phyloP scores from a whole-genome alignment of 1,140 invertebrate species.

The Drosophila insularis region DNA sequence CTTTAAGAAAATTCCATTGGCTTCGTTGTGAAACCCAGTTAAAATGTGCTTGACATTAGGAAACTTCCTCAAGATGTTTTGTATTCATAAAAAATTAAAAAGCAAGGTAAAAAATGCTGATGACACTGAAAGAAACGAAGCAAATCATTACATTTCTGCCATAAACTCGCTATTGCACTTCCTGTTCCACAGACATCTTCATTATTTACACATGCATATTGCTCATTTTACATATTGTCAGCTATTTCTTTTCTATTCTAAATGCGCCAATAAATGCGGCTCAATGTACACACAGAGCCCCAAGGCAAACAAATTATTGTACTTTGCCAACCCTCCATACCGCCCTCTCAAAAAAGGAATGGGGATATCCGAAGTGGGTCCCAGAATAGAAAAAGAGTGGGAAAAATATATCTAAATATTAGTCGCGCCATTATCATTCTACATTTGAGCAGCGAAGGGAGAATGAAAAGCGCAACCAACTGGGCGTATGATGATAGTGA shows the following conservation, averaged over 20 bases:
- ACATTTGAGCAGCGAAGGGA: constrained; percentile 31
- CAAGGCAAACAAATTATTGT: constrained; percentile 66
- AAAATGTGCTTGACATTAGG: no score
- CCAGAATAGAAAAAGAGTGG: background rate
- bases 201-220: constrained; percentile 7
- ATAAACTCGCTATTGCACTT: background rate
- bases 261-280: constrained; percentile 61
- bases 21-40: background rate
- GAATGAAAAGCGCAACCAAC: constrained; percentile 58
- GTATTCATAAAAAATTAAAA: no score
- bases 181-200: background rate
- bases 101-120: no score
- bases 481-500: constrained; percentile 23
- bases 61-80: no score
- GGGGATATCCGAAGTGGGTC: background rate
- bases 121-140: no score
- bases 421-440: constrained; percentile 67
- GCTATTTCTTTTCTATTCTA: constrained; percentile 31
- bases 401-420: constrained; percentile 61
- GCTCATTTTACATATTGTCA: constrained; percentile 6
- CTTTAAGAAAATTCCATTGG: background rate
- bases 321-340: constrained; percentile 3
- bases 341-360: background rate
- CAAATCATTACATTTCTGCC: no score
- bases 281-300: constrained; percentile 37